Percentiles rank a stretch among this genome's conserved stretches.
phyloP scores from a whole-genome alignment of 1,140 invertebrate species.

The Eubasilissa regina region DNA sequence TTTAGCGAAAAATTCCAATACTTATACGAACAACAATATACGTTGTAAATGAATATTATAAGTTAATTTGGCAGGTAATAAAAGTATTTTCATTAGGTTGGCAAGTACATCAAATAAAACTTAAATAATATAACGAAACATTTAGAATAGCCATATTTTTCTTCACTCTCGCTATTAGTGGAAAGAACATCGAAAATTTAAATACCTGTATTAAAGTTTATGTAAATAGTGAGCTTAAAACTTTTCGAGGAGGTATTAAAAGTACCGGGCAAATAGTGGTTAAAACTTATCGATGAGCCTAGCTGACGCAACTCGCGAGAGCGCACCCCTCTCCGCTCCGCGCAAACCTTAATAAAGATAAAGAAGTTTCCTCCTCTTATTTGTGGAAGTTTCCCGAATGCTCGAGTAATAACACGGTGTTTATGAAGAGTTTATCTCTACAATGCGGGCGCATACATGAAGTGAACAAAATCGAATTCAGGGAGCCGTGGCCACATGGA shows the following conservation, averaged over 20 bases:
- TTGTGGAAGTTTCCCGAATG: neutral
- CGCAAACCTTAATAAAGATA: conserved; percentile 18
- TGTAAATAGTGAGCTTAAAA: conserved; percentile 14
- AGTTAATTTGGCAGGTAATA: too few relatives aligned
- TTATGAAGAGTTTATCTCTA: conserved; percentile 41
- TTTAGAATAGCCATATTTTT: neutral
- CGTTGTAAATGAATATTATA: too few relatives aligned
- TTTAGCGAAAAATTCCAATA: too few relatives aligned
- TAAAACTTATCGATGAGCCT: conserved; percentile 34
- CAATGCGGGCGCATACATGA: conserved; percentile 36
- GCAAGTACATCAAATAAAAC: neutral
- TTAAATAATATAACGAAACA: neutral
- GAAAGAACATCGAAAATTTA: neutral
- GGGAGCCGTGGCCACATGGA: conserved; percentile 42
- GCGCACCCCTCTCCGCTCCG: too few relatives aligned
- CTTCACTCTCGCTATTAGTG: neutral
- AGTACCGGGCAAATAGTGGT: conserved; percentile 31
- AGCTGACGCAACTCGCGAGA: too few relatives aligned
- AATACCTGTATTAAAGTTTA: conserved; percentile 5
- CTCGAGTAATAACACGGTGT: conserved; percentile 45
- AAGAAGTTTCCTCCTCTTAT: conserved; percentile 32
- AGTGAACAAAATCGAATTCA: conserved; percentile 37
- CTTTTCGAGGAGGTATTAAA: conserved; percentile 1
- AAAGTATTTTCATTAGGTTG: neutral
- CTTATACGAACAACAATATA: too few relatives aligned